A percentile compares a stretch with the other conserved stretches of the same genome.
Conservation (phyloP, 64 coral and sea anemone genomes). For the Stichodactyla mertensii region DNA sequence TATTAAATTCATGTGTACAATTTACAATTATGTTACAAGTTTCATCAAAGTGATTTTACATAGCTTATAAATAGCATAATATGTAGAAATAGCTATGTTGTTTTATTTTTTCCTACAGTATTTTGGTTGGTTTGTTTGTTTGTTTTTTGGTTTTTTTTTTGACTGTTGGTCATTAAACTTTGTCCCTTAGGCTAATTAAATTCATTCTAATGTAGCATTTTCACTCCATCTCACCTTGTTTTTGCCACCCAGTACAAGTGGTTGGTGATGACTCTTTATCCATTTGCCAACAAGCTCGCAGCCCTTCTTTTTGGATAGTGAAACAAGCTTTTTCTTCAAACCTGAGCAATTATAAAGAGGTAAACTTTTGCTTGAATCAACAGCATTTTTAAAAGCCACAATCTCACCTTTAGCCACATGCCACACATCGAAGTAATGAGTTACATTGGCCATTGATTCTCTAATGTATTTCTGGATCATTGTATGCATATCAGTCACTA, state of each 20-base stretch:
- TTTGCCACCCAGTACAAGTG: slow-evolving; percentile 49
- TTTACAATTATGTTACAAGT: too few relatives aligned
- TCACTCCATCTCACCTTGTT: neutral
- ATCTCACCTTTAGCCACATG: slow-evolving; percentile 52
- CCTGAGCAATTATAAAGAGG: neutral
- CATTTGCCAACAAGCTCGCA: slow-evolving; percentile 28
- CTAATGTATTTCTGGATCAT: slow-evolving; percentile 35
- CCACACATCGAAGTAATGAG: slow-evolving; percentile 53
- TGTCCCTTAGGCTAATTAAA: too few relatives aligned
- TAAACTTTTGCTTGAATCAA: neutral
- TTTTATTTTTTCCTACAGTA: too few relatives aligned
- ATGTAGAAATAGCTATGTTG: too few relatives aligned
- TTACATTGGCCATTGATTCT: slow-evolving; percentile 22
- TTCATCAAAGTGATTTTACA: too few relatives aligned
- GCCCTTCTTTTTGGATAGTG: slow-evolving; percentile 44
- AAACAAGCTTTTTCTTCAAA: slow-evolving; percentile 45
- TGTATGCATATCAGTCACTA: slow-evolving; percentile 43
- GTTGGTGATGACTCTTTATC: slow-evolving; percentile 55
- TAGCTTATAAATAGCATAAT: too few relatives aligned
- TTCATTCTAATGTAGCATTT: too few relatives aligned
- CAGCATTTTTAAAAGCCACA: too few relatives aligned
- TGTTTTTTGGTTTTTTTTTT: too few relatives aligned
- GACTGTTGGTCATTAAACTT: too few relatives aligned
- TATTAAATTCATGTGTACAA: too few relatives aligned
- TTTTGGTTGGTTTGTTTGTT: too few relatives aligned